Evolutionary conservation across 2,888 invertebrate species (phyloP), one percentile per base, ranked within the genome.

Genomic region (Drosophila macrospina): DNA sequence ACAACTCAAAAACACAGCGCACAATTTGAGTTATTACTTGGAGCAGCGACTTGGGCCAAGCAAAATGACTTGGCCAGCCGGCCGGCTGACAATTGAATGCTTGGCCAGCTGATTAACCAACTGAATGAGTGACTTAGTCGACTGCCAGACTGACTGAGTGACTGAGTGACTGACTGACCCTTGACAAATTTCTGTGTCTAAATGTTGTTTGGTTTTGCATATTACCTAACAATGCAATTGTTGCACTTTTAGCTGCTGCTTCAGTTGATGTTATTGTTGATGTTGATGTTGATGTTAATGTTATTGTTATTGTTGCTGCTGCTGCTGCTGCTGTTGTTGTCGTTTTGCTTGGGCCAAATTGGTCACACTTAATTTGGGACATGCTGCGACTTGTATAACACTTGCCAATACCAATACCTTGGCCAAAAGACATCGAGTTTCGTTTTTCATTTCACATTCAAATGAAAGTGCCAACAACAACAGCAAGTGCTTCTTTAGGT

Each of bases 101-200:
- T 16, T 41, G 28, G 26, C 41, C 37, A 54, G 26, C 45, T 51
- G 39, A 11, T 26, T 41, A 42, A 15, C 15, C 26, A 8, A 24
- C 28, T 10, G 34, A 20, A 1, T 51, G 54, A 42, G 4, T 32
- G 32, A 32, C 51, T 13, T 13, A 37, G 7, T 26, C 32, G 44
- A 11, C 44, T 24, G 30, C 13, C 32, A 30, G 30, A n/a, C 28
- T 13, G 39, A n/a, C 30, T 20, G 47, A 13, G 16, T 44, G 47
- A 44, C 51, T 30, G 55, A 28, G 28, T 11, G 47, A n/a, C 26
- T 42, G 51, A 32, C 37, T 54, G 62, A 62, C 62, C 80, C 80
- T 80, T 80, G 76, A 68, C 79, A 52, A 72, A 68, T 78, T n/a
- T 64, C 24, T 72, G 68, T 63, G 63, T 67, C 62, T 45, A 63